phyloP scores from a whole-genome alignment of 2,797 vertebrate genomes.

The Acropternis orthonyx region DNA sequence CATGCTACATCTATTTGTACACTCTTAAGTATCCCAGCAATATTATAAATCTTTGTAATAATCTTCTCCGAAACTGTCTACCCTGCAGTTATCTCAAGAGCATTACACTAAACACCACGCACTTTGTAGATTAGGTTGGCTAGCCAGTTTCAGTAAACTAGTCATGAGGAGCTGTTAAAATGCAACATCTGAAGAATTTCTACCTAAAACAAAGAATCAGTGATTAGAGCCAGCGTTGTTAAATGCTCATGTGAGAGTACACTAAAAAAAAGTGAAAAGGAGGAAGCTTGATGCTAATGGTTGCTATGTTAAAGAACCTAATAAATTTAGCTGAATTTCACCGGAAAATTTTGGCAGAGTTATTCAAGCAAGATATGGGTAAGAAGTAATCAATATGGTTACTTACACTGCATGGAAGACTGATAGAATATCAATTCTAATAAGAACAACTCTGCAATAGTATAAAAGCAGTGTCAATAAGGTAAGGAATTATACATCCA shows the following conservation, averaged over 20 bases:
- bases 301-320: background rate
- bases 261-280: background rate
- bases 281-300: background rate
- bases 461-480: background rate
- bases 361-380: background rate
- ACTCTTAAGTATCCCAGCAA: background rate
- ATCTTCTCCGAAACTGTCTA: background rate
- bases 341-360: slow-evolving; percentile 5
- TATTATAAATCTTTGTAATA: slow-evolving; percentile 11
- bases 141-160: slow-evolving; percentile 28
- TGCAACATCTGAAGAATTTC: background rate
- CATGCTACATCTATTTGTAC: background rate
- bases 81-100: background rate
- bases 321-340: background rate
- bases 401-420: background rate
- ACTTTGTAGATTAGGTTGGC: background rate
- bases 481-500: background rate
- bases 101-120: background rate
- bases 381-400: slow-evolving; percentile 14
- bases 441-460: background rate
- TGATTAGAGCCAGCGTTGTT: background rate
- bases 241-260: background rate
- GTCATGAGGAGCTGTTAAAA: background rate
- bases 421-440: slow-evolving; percentile 1
- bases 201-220: background rate